A percentile compares a stretch with the other conserved stretches of the same genome.
phyloP scores from a whole-genome alignment of 2,113 vertebrate genomes.

The Semnopithecus entellus region DNA sequence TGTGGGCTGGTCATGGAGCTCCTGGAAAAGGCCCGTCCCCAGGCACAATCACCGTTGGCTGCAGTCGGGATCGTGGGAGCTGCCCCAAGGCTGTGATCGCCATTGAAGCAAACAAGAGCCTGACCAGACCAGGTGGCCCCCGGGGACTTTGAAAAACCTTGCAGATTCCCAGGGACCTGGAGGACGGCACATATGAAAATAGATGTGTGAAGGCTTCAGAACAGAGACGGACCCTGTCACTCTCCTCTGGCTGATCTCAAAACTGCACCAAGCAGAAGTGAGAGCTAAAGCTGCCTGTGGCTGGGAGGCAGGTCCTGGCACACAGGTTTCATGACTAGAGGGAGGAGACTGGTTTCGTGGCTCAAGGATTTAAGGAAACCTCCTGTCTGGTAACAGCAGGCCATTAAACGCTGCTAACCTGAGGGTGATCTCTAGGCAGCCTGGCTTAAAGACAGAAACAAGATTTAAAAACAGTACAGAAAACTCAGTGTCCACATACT shows the following conservation, averaged over 20 bases:
- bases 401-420: not conserved
- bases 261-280: not conserved
- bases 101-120: rapidly evolving
- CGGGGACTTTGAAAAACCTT: rapidly evolving
- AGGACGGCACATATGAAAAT: rapidly evolving
- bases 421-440: not conserved
- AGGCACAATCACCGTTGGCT: rapidly evolving
- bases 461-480: not conserved
- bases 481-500: not conserved
- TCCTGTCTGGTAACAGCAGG: no score
- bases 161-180: rapidly evolving
- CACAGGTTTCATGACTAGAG: not conserved
- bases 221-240: rapidly evolving
- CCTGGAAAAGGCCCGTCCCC: not conserved
- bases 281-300: no score
- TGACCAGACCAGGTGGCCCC: no score
- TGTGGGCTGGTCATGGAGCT: not conserved
- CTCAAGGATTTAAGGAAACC: not conserved
- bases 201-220: rapidly evolving
- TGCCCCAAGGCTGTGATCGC: not conserved
- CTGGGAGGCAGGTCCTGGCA: not conserved
- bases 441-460: not conserved
- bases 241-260: not conserved
- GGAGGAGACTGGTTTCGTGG: not conserved
- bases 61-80: rapidly evolving